A percentile compares a stretch with the other conserved stretches of the same genome.
Conservation (phyloP, 2,113 vertebrate genomes). For the Dasyornis broadbenti region DNA sequence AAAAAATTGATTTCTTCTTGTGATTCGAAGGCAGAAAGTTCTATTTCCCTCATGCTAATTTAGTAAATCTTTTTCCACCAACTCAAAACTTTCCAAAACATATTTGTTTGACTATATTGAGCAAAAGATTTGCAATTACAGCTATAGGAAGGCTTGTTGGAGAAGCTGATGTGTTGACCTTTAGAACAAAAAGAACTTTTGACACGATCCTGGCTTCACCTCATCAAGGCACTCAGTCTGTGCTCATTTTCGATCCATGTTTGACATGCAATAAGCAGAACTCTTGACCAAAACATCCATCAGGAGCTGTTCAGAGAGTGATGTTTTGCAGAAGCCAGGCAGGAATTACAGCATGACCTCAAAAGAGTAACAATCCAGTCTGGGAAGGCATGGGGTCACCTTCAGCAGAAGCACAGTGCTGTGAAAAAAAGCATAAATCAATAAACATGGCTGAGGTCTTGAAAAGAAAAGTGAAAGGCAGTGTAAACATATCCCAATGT, state of each 20-base stretch:
- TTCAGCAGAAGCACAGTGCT: not conserved
- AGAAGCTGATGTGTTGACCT: not conserved
- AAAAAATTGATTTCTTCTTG: not conserved
- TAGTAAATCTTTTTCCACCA: not conserved
- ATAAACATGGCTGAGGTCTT: conserved; percentile 25
- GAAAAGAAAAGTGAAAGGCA: conserved; percentile 23
- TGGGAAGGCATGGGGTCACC: not conserved
- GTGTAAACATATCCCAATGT: not conserved
- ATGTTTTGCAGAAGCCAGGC: conserved; percentile 21
- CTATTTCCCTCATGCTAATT: not conserved
- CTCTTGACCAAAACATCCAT: not conserved
- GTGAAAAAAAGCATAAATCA: conserved; percentile 35
- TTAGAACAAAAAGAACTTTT: not conserved
- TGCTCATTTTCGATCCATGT: not conserved
- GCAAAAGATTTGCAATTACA: conserved; percentile 5
- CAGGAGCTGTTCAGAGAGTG: not conserved
- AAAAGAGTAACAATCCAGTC: not conserved
- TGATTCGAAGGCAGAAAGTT: not conserved
- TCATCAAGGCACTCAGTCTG: not conserved
- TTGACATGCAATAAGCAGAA: not conserved
- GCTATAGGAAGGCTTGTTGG: not conserved
- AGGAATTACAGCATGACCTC: not conserved
- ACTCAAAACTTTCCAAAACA: not conserved
- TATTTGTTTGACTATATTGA: not conserved
- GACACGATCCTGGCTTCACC: not conserved